Evolutionary conservation across 2,113 vertebrate genomes (phyloP).

Genomic region (Petaurus breviceps): DNA sequence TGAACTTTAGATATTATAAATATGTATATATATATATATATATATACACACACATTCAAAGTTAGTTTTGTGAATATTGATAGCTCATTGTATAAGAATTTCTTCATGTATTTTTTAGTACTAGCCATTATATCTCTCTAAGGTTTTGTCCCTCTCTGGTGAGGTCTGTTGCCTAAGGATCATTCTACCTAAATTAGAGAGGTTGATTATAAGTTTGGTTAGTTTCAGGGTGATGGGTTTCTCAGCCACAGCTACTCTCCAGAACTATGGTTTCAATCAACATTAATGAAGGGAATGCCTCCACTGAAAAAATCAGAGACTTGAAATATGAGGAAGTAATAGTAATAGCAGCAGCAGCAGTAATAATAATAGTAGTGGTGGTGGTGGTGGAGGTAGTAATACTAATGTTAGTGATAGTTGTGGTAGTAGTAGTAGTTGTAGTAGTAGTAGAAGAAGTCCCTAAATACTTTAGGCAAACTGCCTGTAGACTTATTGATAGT

Average conservation of each 20-base stretch:
- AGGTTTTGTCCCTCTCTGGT: not conserved
- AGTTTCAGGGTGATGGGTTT: not conserved
- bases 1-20: slow-evolving; percentile 12
- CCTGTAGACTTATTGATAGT: not conserved
- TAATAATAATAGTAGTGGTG: not conserved
- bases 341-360: not conserved
- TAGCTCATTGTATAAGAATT: not conserved
- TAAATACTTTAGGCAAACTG: not conserved
- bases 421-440: too few species aligned
- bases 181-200: not conserved
- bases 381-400: too few species aligned
- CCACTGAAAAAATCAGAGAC: not conserved
- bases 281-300: not conserved
- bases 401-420: too few species aligned
- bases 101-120: not conserved
- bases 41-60: not conserved
- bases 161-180: not conserved
- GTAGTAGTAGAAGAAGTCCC: not conserved
- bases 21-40: not conserved
- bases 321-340: not conserved
- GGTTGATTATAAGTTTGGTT: not conserved
- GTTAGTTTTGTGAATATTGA: slow-evolving; percentile 22
- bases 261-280: not conserved
- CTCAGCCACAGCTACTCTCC: not conserved
- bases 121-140: not conserved